These are phyloP conservation scores for Rotaria socialis DNA, from an alignment of 2,888 invertebrate genomes.

Conservation along the genomic window DNA sequence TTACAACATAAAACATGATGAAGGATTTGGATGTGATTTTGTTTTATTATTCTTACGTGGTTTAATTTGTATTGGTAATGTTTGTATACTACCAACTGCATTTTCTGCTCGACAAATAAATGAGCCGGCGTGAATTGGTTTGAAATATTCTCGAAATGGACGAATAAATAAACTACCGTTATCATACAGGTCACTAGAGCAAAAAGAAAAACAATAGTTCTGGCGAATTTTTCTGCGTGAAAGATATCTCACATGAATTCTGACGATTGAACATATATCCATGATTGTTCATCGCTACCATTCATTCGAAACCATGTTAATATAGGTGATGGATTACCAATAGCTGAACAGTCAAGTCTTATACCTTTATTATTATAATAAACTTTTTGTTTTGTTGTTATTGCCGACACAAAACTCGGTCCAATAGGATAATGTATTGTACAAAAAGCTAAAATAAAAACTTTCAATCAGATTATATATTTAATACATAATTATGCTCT, in stretches of 20 bases:
- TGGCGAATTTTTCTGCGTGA: no score
- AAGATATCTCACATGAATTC: not conserved
- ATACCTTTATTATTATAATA: constrained; percentile 31
- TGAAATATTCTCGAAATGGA: constrained; percentile 1
- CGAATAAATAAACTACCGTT: constrained; percentile 35
- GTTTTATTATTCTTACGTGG: not conserved
- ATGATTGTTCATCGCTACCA: not conserved
- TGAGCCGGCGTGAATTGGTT: not conserved
- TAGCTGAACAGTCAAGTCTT: not conserved
- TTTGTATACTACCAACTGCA: not conserved
- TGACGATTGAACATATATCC: not conserved
- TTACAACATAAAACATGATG: not conserved
- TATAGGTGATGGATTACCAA: not conserved
- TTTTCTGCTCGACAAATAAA: constrained; percentile 4
- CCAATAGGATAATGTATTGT: not conserved
- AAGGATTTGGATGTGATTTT: not conserved
- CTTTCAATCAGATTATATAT: not conserved
- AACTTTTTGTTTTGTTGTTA: not conserved
- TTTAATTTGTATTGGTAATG: not conserved
- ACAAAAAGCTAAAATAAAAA: not conserved
- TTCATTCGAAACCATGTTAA: constrained; percentile 6
- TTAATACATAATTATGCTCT: no score
- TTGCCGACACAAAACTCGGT: not conserved
- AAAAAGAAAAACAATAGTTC: not conserved
- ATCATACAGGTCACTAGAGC: not conserved